Conservation (phyloP, 1,140 invertebrate species). For the Alviniconcha marisindica region DNA sequence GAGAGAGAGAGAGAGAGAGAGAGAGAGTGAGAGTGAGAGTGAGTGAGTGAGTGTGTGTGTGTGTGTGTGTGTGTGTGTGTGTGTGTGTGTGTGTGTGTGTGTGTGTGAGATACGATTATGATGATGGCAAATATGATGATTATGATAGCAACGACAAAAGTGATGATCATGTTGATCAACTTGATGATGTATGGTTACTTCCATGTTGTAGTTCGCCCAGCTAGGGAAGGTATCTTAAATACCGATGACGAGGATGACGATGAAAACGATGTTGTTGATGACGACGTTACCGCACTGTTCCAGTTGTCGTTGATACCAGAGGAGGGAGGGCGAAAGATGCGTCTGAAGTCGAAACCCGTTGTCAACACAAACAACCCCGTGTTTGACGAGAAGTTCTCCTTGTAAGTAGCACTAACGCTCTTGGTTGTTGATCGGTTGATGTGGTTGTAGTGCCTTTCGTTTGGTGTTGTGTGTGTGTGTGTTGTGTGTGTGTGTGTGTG, state of each 20-base stretch:
- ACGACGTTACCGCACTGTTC: too few relatives aligned
- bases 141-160: neutral
- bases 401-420: neutral
- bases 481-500: neutral
- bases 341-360: conserved; percentile 11
- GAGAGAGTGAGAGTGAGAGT: too few relatives aligned
- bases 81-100: too few relatives aligned
- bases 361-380: conserved; percentile 11
- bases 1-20: too few relatives aligned
- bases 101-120: neutral
- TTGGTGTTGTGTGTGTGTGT: neutral
- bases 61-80: too few relatives aligned
- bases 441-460: too few relatives aligned
- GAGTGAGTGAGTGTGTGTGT: too few relatives aligned
- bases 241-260: neutral
- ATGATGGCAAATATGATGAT: neutral
- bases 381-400: conserved; percentile 8
- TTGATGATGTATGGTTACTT: neutral
- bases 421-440: too few relatives aligned
- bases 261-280: neutral
- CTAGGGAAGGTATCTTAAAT: neutral
- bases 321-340: neutral
- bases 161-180: neutral
- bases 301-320: conserved; percentile 22
- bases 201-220: neutral